Evolutionary conservation across 2,888 invertebrate species (phyloP), one percentile per base, ranked within the genome.

Genomic region (Gari tellinella): DNA sequence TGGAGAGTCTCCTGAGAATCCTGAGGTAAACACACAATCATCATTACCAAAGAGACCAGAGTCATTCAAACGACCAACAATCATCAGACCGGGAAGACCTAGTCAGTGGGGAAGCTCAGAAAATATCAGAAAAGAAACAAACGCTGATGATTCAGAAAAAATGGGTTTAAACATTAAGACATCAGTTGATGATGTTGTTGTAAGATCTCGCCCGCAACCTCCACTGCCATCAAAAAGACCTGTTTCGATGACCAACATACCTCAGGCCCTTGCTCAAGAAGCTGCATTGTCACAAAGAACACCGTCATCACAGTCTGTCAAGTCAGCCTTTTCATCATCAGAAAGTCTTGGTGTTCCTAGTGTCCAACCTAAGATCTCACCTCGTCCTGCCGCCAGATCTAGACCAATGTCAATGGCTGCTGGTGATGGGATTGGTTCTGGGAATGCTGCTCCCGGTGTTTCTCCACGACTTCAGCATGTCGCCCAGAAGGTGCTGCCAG

Each of bases 51-150:
- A 31, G 31, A 76, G 73, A 48, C 45, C 58, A 7, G n/a, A 52
- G 15, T 1, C 46, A 19, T 21, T 66, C 25, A 84, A 82, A 72
- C 77, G 80, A 66, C 84, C 86, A 46, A 86, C 84, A 10, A 83
- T 86, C 14, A 84, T 86, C 23, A 66, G 83, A 45, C 79, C 81
- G 31, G 45, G 67, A 17, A 82, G 72, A 49, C 43, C 48, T n/a
- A 56, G 41, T 5, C 61, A 64, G 38, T 65, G 49, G 8, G 49
- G 23, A 10, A 69, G 69, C 48, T 64, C 55, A 48, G 75, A 75
- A 58, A 75, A 75, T 52, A 38, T 72, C 21, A 43, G 43, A 46
- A 31, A 53, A 25, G 23, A 55, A 38, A 62, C 38, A 26, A 45
- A 3, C 12, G 23, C 8, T n/a, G 1, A 10, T 31, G 60, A 60